Base-by-base conservation (phyloP, 2,888 invertebrate species). In the Coenonympha glycerion region DNA sequence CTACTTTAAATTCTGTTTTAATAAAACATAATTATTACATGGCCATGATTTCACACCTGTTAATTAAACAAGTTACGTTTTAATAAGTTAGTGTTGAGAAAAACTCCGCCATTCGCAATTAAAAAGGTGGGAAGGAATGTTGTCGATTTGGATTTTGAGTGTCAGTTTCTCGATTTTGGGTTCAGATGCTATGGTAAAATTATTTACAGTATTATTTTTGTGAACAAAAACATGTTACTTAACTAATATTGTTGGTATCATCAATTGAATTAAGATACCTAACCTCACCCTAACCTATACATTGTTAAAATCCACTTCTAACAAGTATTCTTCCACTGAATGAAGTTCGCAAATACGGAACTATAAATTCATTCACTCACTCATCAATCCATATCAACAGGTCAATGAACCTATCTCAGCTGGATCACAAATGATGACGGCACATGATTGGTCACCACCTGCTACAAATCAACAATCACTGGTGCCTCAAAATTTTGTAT, bases 31-130 rank as follows among this genome's bases (percentile, higher is more conserved):
- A 57, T 54, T 52, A 53, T 21, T 19, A 46, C 39, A 37, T 52
- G 36, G 15, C 16, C 28, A 28, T 39, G 42, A 60, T 62, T 60
- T 60, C 62, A 60, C 60, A 53, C 49, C 28, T 8, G 4, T n/a
- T 54, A 52, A 62, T 62, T 54, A 47, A 51, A 62, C 53, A 54
- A 44, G 39, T 22, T 21, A 8, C 18, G n/a, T n/a, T n/a, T n/a
- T n/a, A n/a, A n/a, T n/a, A n/a, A n/a, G n/a, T n/a, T n/a, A n/a
- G n/a, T n/a, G 47, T 28, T 22, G 13, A 1, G 22, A 37, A 3
- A 13, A 24, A 8, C 6, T 11, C 1, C 21, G 21, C 37, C 47
- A 37, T 40, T 47, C 36, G 36, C 11, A 28, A 16, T 4, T 11
- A 21, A 15, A 39, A 3, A 15, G 11, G n/a, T 31, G 6, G 21